phyloP scores from a whole-genome alignment of 1,140 invertebrate species.

The Ganaspis sp. region DNA sequence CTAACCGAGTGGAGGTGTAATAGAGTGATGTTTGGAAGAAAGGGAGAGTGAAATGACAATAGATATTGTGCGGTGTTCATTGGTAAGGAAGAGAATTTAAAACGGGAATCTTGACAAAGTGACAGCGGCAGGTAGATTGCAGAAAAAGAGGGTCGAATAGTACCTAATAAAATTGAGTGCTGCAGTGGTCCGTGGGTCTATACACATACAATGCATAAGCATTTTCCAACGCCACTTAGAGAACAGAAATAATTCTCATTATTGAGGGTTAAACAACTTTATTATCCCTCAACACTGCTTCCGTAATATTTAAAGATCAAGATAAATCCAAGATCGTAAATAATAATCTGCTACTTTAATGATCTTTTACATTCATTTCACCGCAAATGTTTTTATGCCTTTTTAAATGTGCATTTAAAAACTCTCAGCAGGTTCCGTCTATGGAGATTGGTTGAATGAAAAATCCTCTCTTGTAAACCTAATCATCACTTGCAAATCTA shows the following conservation, averaged over 20 bases:
- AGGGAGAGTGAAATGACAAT: constrained; percentile 17
- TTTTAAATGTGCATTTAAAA: background rate
- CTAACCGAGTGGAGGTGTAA: background rate
- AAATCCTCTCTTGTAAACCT: too few relatives aligned
- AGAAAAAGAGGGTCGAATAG: constrained; percentile 3
- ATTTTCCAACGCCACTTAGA: background rate
- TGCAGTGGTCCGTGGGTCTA: background rate
- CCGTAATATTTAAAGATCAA: background rate
- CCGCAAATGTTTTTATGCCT: background rate
- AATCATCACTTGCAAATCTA: too few relatives aligned
- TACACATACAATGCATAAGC: background rate
- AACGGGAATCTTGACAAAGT: constrained; percentile 7
- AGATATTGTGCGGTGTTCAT: constrained; percentile 36
- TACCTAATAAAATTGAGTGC: constrained; percentile 35
- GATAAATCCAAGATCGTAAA: constrained; percentile 14
- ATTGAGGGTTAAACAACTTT: constrained; percentile 27
- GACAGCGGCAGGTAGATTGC: constrained; percentile 35
- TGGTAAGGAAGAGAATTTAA: constrained; percentile 28
- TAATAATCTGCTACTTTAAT: background rate
- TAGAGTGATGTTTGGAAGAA: background rate
- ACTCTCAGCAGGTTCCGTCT: too few relatives aligned
- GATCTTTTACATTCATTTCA: background rate
- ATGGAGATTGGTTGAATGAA: background rate
- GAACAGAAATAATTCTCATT: background rate
- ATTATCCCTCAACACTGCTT: background rate